These are phyloP conservation scores for Protonemura montana DNA, from an alignment of 2,888 invertebrate genomes.

Conservation along the genomic window DNA sequence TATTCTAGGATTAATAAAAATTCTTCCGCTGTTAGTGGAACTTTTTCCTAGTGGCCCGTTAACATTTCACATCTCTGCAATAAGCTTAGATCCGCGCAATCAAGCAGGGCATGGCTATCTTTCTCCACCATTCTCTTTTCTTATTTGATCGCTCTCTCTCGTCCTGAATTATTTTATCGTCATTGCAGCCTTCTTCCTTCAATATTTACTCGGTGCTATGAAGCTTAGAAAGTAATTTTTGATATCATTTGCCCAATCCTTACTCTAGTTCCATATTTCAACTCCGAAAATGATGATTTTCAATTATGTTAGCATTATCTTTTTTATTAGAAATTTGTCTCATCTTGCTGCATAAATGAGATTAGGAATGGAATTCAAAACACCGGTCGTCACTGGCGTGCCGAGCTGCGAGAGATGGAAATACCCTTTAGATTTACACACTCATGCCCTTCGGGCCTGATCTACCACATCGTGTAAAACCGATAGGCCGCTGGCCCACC, in stretches of 20 bases:
- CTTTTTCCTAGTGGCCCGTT: no score
- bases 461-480: not conserved
- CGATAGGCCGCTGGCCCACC: not conserved
- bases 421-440: not conserved
- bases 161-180: constrained; percentile 5
- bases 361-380: not conserved
- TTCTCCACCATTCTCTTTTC: not conserved
- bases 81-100: constrained; percentile 12
- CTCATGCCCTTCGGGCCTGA: not conserved
- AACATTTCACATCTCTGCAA: not conserved
- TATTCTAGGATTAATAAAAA: no score
- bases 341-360: not conserved
- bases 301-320: not conserved
- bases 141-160: not conserved
- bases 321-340: constrained; percentile 7
- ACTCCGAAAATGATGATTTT: constrained; percentile 4
- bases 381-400: not conserved
- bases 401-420: not conserved
- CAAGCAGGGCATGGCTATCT: not conserved
- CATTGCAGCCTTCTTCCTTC: constrained; percentile 4
- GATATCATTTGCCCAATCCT: not conserved
- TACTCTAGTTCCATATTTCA: not conserved
- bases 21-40: no score
- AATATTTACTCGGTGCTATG: not conserved
- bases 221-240: not conserved